Evolutionary conservation across 2,888 invertebrate species (phyloP).

Genomic region (Epiperipatus broadwayi): DNA sequence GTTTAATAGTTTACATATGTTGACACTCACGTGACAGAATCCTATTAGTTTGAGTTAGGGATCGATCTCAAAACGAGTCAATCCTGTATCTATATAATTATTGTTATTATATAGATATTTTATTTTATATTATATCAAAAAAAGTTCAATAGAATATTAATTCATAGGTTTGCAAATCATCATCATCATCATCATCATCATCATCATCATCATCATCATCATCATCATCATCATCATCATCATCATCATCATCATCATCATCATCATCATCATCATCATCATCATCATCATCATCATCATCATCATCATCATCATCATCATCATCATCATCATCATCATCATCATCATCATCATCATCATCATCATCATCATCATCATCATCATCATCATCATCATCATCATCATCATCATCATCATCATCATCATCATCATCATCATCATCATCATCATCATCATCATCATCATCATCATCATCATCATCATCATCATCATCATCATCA

Average conservation of each 20-base stretch:
- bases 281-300: constrained; percentile 12
- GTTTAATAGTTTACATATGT: too few relatives aligned
- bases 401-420: constrained; percentile 5
- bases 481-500: constrained; percentile 1
- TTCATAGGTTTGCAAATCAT: too few relatives aligned
- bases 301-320: constrained; percentile 12
- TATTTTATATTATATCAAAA: too few relatives aligned
- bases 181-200: constrained; percentile 12
- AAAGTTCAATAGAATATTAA: too few relatives aligned
- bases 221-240: constrained; percentile 5
- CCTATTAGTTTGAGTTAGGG: too few relatives aligned
- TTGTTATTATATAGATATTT: too few relatives aligned
- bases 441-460: constrained; percentile 4
- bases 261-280: constrained; percentile 11
- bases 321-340: constrained; percentile 12
- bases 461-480: constrained; percentile 8
- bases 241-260: constrained; percentile 11
- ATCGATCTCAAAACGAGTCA: too few relatives aligned
- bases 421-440: constrained; percentile 5
- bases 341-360: constrained; percentile 12
- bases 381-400: not conserved
- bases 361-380: constrained; percentile 12
- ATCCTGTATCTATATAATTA: too few relatives aligned
- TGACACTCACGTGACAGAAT: too few relatives aligned
- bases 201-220: constrained; percentile 7